These are phyloP conservation scores for Borostomias antarcticus DNA, from an alignment of 2,797 vertebrate species.

Conservation along the genomic window DNA sequence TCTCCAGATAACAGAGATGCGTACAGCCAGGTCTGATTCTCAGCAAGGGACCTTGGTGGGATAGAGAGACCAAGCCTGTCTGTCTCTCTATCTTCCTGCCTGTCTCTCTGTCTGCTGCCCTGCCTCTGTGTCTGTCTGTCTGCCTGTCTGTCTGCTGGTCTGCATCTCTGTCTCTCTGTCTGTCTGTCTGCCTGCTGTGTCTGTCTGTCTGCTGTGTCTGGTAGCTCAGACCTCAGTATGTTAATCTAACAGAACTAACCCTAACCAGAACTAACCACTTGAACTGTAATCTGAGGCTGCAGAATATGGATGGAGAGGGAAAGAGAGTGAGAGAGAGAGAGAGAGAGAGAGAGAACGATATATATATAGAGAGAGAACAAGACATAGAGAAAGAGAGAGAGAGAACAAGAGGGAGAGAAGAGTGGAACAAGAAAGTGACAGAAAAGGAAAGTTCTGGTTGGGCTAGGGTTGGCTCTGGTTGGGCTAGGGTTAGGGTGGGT, in stretches of 20 bases:
- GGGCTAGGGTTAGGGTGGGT: too few relatives aligned
- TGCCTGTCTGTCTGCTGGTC: neutral
- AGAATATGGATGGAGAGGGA: too few relatives aligned
- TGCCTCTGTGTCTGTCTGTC: neutral
- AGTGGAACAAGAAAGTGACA: too few relatives aligned
- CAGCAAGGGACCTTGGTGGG: neutral
- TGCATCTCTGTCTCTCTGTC: neutral
- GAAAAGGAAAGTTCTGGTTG: too few relatives aligned
- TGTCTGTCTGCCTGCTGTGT: neutral
- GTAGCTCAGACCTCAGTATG: neutral
- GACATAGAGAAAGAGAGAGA: neutral
- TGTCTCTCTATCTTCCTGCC: neutral
- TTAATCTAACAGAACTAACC: neutral
- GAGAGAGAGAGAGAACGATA: too few relatives aligned
- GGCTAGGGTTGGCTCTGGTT: too few relatives aligned
- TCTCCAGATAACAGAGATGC: neutral
- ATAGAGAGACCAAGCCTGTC: too few relatives aligned
- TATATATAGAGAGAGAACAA: too few relatives aligned
- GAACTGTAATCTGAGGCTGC: too few relatives aligned
- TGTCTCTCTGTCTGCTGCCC: neutral
- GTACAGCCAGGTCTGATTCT: too few relatives aligned
- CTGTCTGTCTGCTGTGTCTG: neutral
- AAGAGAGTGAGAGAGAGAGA: neutral
- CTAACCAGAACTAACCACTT: too few relatives aligned
- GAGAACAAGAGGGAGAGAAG: neutral